phyloP scores from a whole-genome alignment of 2,113 vertebrate genomes.

The Ailuropoda melanoleuca region DNA sequence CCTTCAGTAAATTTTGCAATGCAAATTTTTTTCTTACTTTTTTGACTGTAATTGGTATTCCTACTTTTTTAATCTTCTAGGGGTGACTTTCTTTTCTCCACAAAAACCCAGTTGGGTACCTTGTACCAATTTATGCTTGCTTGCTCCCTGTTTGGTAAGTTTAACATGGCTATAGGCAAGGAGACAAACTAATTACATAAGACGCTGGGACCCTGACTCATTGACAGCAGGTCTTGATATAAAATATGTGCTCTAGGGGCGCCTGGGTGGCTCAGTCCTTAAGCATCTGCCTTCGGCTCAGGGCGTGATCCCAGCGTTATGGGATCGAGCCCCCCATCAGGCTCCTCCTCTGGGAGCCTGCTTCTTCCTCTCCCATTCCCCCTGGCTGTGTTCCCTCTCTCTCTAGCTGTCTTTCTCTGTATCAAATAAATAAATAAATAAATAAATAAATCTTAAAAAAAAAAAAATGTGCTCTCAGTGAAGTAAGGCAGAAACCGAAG shows the following conservation, averaged over 20 bases:
- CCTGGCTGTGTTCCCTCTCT: too few species aligned
- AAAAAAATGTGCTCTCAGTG: conserved; percentile 65
- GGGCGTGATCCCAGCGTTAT: too few species aligned
- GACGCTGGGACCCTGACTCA: conserved; percentile 90
- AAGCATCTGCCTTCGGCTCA: too few species aligned
- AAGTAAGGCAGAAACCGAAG: conserved; percentile 93
- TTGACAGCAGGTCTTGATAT: conserved; percentile 90
- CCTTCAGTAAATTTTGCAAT: background rate
- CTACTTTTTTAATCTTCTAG: conserved; percentile 28
- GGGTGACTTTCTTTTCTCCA: background rate
- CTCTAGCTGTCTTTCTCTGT: too few species aligned
- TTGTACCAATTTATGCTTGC: conserved; percentile 87
- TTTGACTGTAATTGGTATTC: conserved; percentile 56
- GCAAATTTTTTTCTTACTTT: conserved; percentile 64
- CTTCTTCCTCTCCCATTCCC: too few species aligned
- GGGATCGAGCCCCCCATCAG: too few species aligned
- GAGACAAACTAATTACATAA: conserved; percentile 89
- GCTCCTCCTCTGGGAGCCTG: too few species aligned
- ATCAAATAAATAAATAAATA: too few species aligned
- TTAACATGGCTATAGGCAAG: conserved; percentile 92
- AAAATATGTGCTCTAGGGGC: conserved; percentile 87
- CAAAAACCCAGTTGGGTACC: conserved; percentile 81
- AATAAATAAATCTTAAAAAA: background rate
- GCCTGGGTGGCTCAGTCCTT: background rate
- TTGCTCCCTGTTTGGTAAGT: conserved; percentile 88